Evolutionary conservation across 2,888 invertebrate genomes (phyloP), one percentile per base, ranked within the genome.

Genomic region (Cremastinae sp.): DNA sequence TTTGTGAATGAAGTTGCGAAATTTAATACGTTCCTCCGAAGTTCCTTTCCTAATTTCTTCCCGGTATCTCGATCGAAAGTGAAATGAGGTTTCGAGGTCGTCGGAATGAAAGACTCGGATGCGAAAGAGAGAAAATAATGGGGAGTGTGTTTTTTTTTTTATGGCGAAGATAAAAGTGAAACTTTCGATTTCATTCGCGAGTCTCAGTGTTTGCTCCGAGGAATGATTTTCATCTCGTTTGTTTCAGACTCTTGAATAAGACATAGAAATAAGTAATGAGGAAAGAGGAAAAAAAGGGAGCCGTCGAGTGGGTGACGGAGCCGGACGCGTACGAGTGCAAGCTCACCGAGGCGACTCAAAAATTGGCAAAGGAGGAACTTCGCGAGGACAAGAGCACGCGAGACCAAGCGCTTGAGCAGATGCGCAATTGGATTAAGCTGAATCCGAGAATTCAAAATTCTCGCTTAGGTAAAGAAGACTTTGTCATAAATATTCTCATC

Each of bases 351-450:
- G 94, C 94, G 53, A 92, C 93, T 0, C 93, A 93, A 84, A 90
- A 90, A 66, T 87, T 95, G 3, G 95, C 95, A 0, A 92, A 92
- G 82, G 91, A 92, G 53, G 93, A 95, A 85, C 91, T 95, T 10
- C 89, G 94, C 22, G 95, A 95, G 86, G 94, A 94, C n/a, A 91
- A 92, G 12, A 91, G 91, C 76, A 90, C 92, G 4, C 91, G 95
- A 72, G 91, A 92, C 1, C 93, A 94, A 83, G 94, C 95, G 0
- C 89, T 95, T 56, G 91, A 91, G 9, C 92, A 94, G 10, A 89
- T 95, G 81, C 90, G 95, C 55, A 92, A 92, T 83, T 95, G 95
- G 95, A 92, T 95, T 82, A 92, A 92, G 79, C 92, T 94, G 85
- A 95, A 95, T 85, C 93, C 94, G 0, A 92, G 93, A 82, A 94